These are phyloP conservation scores for Pandemis corylana DNA, from an alignment of 2,888 invertebrate species.

Conservation along the genomic window DNA sequence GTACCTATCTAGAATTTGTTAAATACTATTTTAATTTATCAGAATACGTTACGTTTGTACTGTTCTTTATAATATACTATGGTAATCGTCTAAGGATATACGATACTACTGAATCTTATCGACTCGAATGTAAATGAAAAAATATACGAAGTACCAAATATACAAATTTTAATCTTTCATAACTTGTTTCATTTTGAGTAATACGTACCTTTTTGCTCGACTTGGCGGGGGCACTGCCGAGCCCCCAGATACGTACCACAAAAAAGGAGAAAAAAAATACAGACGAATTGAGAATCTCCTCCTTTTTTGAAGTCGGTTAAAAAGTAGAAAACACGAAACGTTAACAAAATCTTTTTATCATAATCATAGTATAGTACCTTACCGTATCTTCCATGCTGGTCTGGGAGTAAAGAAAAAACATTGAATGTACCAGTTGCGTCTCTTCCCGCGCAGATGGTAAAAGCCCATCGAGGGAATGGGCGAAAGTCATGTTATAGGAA, in stretches of 20 bases:
- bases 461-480: no score
- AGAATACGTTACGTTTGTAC: slow-evolving; percentile 72
- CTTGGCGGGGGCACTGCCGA: no score
- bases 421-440: no score
- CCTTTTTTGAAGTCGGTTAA: no score
- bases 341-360: no score
- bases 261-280: neutral
- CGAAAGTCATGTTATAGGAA: no score
- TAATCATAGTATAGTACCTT: no score
- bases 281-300: no score
- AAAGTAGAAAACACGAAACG: no score
- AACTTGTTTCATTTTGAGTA: slow-evolving; percentile 53
- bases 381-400: no score
- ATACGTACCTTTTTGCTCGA: neutral
- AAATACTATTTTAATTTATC: slow-evolving; percentile 69
- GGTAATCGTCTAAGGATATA: slow-evolving; percentile 75
- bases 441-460: no score
- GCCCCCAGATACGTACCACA: neutral
- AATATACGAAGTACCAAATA: slow-evolving; percentile 85
- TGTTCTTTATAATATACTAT: slow-evolving; percentile 70
- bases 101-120: slow-evolving; percentile 79
- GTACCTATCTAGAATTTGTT: slow-evolving; percentile 76
- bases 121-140: slow-evolving; percentile 82
- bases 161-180: slow-evolving; percentile 84
- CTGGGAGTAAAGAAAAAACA: no score